Evolutionary conservation across 2,113 vertebrate genomes (phyloP).

Genomic region (Charadrius vociferus): DNA sequence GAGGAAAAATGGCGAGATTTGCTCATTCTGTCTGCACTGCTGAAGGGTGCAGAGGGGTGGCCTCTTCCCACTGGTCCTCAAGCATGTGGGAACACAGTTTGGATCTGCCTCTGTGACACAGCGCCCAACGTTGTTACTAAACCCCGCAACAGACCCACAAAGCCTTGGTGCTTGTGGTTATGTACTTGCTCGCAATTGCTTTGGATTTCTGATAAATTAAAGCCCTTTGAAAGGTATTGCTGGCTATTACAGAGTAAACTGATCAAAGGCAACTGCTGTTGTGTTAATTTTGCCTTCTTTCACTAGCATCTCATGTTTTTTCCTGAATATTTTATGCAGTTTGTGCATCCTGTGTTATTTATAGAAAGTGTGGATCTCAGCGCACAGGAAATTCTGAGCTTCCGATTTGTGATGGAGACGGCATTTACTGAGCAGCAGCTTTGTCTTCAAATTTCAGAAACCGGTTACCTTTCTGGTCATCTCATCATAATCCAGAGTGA

Average conservation of each 20-base stretch:
- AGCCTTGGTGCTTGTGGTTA: not conserved
- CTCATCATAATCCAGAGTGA: accelerated
- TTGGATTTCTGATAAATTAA: not conserved
- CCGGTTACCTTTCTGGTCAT: accelerated
- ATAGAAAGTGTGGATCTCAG: not conserved
- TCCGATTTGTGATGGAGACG: accelerated
- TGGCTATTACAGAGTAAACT: not conserved
- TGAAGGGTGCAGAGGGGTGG: not conserved
- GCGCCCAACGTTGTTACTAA: accelerated
- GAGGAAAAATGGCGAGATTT: not conserved
- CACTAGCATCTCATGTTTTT: accelerated
- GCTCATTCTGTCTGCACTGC: not conserved
- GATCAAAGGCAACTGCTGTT: accelerated
- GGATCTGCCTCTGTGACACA: not conserved
- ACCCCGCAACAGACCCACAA: not conserved
- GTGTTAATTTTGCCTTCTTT: not conserved
- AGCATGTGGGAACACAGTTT: accelerated
- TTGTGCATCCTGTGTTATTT: not conserved
- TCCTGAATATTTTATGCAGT: not conserved
- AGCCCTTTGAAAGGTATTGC: not conserved
- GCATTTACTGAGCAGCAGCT: not conserved
- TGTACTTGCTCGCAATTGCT: not conserved
- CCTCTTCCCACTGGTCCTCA: not conserved
- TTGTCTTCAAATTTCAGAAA: not conserved
- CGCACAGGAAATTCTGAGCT: not conserved